Base-by-base conservation (phyloP, 2,113 vertebrate genomes). In the Potamarius usumacintae region DNA sequence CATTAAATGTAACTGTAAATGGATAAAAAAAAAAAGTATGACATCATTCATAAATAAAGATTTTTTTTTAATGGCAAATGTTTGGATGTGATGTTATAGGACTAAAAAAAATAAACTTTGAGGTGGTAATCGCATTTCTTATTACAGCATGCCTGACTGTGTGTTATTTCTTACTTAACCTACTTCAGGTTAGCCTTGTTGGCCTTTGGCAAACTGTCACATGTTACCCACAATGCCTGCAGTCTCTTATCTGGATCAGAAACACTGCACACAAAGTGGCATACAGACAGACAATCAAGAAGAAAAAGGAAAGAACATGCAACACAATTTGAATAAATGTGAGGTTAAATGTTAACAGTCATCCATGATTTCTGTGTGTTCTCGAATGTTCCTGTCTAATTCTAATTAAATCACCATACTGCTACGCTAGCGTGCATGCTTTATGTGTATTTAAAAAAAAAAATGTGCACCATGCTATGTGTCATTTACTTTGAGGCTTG, bases 121-220 rank as follows among this genome's bases (percentile, higher is more conserved):
- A 74, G 7, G 2, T 18, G 7, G 69, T 25, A 15, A 78, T 78
- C 25, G 20, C 11, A 78, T 53, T 78, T 78, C 25, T 53, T 27
- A 78, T 53, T 27, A 53, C 12, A 53, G 11, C 12, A 78, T 52
- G 9, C 18, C 42, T 9, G 18, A 76, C 11, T 52, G 48, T 77
- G 22, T 77, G 1, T 15, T n/a, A 42, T 60, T 34, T 60, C 11
- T 42, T 81, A 69, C 53, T 85, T 48, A 48, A 67, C 77, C 10
- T 90, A 99, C 98, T 96, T 97, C 93, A 99, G 96, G 91, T 99
- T 99, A 71, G 96, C 95, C 82, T 97, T 96, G 91, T 99, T 96
- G 89, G 94, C 94, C 90, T 97, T 97, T 90, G 98, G 98, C 90
- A 99, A 91, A 87, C 90, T 93, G 93, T 98, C 96, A 95, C 98